A percentile compares a stretch with the other conserved stretches of the same genome.
Evolutionary conservation across 2,113 vertebrate genomes (phyloP).

Genomic region (Oenanthe oenanthe): DNA sequence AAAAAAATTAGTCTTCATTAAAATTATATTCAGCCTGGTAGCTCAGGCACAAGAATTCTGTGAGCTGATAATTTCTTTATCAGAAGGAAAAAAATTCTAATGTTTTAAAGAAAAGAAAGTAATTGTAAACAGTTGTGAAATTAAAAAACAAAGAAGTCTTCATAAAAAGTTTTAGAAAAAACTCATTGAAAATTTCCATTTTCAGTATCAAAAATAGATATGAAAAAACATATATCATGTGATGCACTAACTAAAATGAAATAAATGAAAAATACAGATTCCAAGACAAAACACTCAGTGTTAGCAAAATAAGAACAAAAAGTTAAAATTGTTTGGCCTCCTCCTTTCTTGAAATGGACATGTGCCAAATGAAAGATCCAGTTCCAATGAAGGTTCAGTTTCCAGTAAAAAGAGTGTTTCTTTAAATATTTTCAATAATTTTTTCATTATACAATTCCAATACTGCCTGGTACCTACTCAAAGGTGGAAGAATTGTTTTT

Average conservation of each 20-base stretch:
- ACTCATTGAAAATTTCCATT: not conserved
- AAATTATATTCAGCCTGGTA: not conserved
- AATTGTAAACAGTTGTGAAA: not conserved
- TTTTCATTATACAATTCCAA: not conserved
- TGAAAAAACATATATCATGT: not conserved
- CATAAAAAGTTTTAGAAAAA: not conserved
- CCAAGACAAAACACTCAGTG: not conserved
- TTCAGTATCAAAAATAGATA: not conserved
- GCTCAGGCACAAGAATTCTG: not conserved
- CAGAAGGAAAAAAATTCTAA: not conserved
- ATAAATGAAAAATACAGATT: not conserved
- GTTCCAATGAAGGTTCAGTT: not conserved
- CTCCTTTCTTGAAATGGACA: not conserved
- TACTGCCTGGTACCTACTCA: not conserved
- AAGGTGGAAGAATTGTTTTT: not conserved
- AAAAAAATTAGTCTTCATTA: accelerated
- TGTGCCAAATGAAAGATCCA: not conserved
- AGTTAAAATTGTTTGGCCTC: not conserved
- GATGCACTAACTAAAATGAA: not conserved
- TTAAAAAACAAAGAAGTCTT: not conserved
- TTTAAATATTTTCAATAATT: not conserved
- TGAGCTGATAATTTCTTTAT: not conserved
- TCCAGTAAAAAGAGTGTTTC: not conserved
- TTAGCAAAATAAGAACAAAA: not conserved
- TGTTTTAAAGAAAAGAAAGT: not conserved